Conservation (phyloP, 1,140 invertebrate species). For the Euwallacea fornicatus region DNA sequence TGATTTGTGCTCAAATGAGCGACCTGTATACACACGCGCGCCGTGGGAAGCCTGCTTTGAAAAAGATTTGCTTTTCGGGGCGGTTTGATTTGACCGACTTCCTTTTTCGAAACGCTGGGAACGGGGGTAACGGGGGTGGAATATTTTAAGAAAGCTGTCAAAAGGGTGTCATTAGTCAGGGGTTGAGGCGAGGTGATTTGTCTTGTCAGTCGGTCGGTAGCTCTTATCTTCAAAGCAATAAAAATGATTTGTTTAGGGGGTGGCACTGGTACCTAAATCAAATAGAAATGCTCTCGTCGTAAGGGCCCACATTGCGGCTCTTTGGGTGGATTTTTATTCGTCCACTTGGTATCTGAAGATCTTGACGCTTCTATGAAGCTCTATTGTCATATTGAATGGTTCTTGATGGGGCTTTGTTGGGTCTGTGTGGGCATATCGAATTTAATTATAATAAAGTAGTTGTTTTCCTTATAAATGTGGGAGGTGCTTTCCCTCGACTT, state of each 20-base stretch:
- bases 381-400: too few relatives aligned
- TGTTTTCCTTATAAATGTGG: too few relatives aligned
- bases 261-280: conserved; percentile 6
- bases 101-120: conserved; percentile 11
- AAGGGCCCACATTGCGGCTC: background rate
- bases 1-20: background rate
- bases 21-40: too few relatives aligned
- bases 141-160: conserved; percentile 34
- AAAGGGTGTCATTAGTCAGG: conserved; percentile 25
- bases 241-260: conserved; percentile 31
- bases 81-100: conserved; percentile 23
- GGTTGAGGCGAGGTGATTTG: conserved; percentile 11
- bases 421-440: too few relatives aligned
- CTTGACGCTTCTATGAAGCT: too few relatives aligned
- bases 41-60: too few relatives aligned
- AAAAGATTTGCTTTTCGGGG: conserved; percentile 2
- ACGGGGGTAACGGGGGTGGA: conserved; percentile 17
- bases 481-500: too few relatives aligned
- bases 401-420: too few relatives aligned
- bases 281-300: conserved; percentile 11
- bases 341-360: too few relatives aligned
- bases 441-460: too few relatives aligned
- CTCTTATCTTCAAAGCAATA: conserved; percentile 30
- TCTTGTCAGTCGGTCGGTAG: conserved; percentile 26
- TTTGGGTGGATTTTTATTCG: too few relatives aligned